phyloP scores from a whole-genome alignment of 2,888 invertebrate genomes.

The Pecten maximus region DNA sequence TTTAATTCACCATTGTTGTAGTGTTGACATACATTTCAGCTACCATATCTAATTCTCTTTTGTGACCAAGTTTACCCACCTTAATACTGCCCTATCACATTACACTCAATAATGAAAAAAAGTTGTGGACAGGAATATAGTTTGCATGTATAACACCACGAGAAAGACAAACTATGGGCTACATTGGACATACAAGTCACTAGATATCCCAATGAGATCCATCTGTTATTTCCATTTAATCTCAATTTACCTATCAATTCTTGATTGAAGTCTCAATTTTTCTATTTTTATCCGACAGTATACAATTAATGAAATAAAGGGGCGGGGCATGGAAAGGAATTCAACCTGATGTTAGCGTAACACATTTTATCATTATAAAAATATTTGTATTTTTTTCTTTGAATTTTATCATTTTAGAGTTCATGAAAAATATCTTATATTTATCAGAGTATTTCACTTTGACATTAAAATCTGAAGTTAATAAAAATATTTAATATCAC shows the following conservation, averaged over 20 bases:
- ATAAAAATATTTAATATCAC: no score
- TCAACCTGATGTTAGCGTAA: no score
- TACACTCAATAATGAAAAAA: neutral
- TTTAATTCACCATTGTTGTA: neutral
- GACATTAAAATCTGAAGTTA: no score
- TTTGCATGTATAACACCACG: neutral
- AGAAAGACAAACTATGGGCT: neutral
- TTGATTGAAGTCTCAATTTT: no score
- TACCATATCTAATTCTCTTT: neutral
- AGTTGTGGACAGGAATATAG: neutral
- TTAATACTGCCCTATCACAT: neutral
- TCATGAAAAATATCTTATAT: no score
- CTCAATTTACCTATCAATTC: neutral
- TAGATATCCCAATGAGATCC: neutral
- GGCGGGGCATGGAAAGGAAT: no score
- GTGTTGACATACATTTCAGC: slow-evolving; percentile 3
- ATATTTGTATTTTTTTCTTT: no score
- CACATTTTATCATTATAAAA: no score
- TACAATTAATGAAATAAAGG: no score
- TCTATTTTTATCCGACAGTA: no score
- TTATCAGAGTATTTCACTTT: no score
- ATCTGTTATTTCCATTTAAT: neutral
- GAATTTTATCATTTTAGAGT: no score
- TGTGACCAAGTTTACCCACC: neutral
- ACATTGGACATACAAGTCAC: neutral